Conservation (phyloP, 1,140 invertebrate genomes). For the Cotesia vestalis region DNA sequence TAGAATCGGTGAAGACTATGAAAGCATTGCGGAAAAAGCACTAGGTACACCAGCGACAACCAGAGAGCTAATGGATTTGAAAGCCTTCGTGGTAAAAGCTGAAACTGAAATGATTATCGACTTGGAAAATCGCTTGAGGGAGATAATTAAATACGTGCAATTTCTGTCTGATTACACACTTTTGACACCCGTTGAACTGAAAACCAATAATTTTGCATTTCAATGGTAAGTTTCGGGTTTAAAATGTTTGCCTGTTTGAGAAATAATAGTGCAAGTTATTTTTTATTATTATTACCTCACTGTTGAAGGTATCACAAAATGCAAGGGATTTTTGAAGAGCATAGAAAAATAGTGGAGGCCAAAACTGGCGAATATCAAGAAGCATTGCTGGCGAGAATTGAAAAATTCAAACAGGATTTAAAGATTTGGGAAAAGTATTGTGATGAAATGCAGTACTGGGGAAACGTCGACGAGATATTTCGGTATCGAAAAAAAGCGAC, state of each 20-base stretch:
- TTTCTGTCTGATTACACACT: constrained; percentile 83
- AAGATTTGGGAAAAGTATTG: constrained; percentile 82
- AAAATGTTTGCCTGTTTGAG: background rate
- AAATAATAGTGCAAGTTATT: too few relatives aligned
- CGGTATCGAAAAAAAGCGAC: constrained; percentile 86
- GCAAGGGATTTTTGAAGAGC: constrained; percentile 82
- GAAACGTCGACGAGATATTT: constrained; percentile 85
- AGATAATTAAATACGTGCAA: constrained; percentile 74
- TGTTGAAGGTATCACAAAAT: constrained; percentile 73
- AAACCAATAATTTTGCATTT: constrained; percentile 86
- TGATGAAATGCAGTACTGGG: constrained; percentile 88
- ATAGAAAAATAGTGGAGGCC: constrained; percentile 79
- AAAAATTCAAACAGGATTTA: constrained; percentile 82
- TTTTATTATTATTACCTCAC: too few relatives aligned
- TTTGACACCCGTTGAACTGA: constrained; percentile 84
- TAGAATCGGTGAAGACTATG: constrained; percentile 87
- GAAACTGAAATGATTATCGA: constrained; percentile 76
- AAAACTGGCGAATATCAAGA: constrained; percentile 91
- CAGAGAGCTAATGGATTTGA: constrained; percentile 83
- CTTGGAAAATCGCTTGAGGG: constrained; percentile 79
- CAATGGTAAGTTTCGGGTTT: constrained; percentile 71
- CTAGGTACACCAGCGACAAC: constrained; percentile 84
- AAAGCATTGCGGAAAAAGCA: constrained; percentile 80
- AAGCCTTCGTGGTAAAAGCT: constrained; percentile 78
- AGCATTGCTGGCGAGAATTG: constrained; percentile 74